phyloP scores from a whole-genome alignment of 2,888 invertebrate genomes.

The Cephus pygmeus region DNA sequence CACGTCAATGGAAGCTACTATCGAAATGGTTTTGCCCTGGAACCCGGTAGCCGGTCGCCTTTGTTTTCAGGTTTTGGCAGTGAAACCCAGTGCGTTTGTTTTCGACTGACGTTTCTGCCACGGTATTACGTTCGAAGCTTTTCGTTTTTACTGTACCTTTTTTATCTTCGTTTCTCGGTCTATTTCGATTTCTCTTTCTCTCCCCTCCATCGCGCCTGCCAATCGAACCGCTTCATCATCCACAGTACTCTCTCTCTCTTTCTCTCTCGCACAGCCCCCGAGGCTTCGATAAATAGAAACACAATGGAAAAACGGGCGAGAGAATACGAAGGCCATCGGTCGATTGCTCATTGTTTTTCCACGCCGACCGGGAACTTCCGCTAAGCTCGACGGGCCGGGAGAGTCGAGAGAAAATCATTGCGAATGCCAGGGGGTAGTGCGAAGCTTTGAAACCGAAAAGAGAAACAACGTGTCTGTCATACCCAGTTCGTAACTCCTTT shows the following conservation, averaged over 20 bases:
- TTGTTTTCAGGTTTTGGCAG: constrained; percentile 26
- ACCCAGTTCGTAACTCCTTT: no score
- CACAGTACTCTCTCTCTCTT: background rate
- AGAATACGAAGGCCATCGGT: constrained; percentile 24
- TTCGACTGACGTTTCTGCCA: constrained; percentile 31
- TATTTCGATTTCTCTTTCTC: no score
- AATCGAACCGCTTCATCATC: no score
- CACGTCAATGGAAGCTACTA: no score
- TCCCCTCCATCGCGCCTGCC: no score
- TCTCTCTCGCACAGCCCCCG: constrained; percentile 21
- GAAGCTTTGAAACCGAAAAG: no score
- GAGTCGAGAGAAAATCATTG: no score
- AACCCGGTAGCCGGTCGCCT: constrained; percentile 12
- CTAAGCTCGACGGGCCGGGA: no score
- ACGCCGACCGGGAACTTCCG: constrained; percentile 7
- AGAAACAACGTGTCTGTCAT: no score
- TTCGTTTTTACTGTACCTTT: constrained; percentile 7
- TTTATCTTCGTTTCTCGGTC: background rate
- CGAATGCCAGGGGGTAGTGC: no score
- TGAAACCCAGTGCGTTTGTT: constrained; percentile 24
- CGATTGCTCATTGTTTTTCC: constrained; percentile 43
- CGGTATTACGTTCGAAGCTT: constrained; percentile 28
- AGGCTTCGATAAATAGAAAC: constrained; percentile 39
- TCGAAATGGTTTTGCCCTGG: background rate
- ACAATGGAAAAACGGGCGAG: constrained; percentile 30